Conservation (phyloP, 2,113 vertebrate genomes). For the Rhadina sibilatrix region DNA sequence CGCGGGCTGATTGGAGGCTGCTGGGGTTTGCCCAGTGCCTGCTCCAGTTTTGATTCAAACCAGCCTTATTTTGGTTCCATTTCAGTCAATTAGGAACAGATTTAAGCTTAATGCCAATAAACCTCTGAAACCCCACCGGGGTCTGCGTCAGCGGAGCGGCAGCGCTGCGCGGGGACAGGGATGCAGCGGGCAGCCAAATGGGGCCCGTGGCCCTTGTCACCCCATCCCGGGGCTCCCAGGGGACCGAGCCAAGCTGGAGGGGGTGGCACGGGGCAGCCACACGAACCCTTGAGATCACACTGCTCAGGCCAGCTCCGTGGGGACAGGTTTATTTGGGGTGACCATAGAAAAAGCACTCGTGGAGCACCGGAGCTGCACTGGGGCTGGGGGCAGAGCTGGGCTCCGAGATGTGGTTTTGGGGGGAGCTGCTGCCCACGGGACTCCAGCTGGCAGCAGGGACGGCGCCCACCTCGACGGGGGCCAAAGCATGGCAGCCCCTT, state of each 20-base stretch:
- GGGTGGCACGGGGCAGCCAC: neutral
- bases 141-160: slow-evolving; percentile 53
- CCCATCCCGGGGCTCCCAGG: neutral
- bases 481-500: neutral
- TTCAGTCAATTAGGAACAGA: slow-evolving; percentile 68
- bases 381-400: neutral
- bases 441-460: neutral
- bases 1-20: slow-evolving; percentile 26
- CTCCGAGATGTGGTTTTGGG: accelerated
- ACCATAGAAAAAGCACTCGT: neutral
- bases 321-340: slow-evolving; percentile 7
- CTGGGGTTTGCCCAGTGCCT: slow-evolving; percentile 52
- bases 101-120: slow-evolving; percentile 69
- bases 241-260: accelerated
- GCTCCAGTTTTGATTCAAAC: slow-evolving; percentile 52
- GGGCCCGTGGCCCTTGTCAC: neutral
- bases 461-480: neutral
- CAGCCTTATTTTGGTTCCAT: slow-evolving; percentile 66
- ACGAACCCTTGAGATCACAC: neutral
- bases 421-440: accelerated
- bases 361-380: accelerated
- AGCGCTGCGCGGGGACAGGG: slow-evolving; percentile 19
- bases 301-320: accelerated
- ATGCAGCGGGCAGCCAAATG: slow-evolving; percentile 16
- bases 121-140: slow-evolving; percentile 51